phyloP scores from a whole-genome alignment of 53 echinoderm and acorn worm species.

The Holothuria leucospilota region DNA sequence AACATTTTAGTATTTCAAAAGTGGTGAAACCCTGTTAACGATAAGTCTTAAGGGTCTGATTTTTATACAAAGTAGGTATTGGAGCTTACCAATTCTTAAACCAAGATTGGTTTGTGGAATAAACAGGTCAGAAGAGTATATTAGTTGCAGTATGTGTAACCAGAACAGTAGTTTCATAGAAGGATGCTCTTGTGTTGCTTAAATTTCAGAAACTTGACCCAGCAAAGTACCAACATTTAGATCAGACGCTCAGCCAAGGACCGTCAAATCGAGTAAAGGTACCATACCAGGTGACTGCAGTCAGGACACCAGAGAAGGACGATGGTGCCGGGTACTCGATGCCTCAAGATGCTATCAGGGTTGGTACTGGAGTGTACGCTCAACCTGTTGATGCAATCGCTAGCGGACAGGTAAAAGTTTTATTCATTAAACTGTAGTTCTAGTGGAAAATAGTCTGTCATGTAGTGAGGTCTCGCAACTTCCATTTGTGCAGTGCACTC shows the following conservation, averaged over 20 bases:
- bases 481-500: no score
- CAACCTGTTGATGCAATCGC: constrained; percentile 56
- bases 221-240: constrained; percentile 56
- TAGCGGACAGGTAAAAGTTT: constrained; percentile 54
- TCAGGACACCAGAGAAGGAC: constrained; percentile 58
- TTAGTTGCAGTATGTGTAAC: no score
- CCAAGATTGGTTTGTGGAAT: no score
- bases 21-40: no score
- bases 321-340: constrained; percentile 56
- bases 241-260: constrained; percentile 42
- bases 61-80: no score
- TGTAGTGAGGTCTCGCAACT: no score
- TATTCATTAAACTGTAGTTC: neutral
- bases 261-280: constrained; percentile 15
- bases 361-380: constrained; percentile 55
- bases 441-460: no score
- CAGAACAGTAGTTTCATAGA: neutral
- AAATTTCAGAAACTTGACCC: constrained; percentile 46
- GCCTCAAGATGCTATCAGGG: constrained; percentile 59
- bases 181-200: neutral
- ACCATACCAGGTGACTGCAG: neutral
- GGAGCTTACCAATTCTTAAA: no score
- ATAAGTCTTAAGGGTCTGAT: no score
- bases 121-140: no score
- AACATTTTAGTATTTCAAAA: no score